phyloP scores from a whole-genome alignment of 2,888 invertebrate species.

The Poecilobothrus nobilitatus region DNA sequence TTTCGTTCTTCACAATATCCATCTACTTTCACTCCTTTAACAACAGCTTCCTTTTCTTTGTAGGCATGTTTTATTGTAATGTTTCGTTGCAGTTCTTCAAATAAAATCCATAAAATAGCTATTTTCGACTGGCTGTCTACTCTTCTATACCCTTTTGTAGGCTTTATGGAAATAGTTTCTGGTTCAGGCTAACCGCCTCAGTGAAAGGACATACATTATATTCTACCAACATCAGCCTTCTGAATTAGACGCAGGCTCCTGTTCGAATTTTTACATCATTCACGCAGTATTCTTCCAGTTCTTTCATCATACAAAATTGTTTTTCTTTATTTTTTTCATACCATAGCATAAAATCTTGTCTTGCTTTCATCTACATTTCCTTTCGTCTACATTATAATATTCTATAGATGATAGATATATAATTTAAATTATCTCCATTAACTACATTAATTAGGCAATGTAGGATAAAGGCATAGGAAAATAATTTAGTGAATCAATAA shows the following conservation, averaged over 20 bases:
- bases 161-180: not conserved
- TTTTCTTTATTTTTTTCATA: slow-evolving; percentile 13
- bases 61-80: not conserved
- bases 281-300: slow-evolving; percentile 10
- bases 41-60: not conserved
- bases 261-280: slow-evolving; percentile 15
- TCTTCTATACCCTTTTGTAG: slow-evolving; percentile 3
- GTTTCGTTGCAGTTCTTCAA: slow-evolving; percentile 1
- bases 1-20: slow-evolving; percentile 7
- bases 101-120: slow-evolving; percentile 7
- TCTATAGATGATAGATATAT: no score
- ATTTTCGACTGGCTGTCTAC: slow-evolving; percentile 7
- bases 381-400: no score
- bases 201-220: not conserved
- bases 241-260: slow-evolving; percentile 15
- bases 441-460: not conserved
- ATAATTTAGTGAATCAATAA: no score
- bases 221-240: not conserved
- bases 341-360: slow-evolving; percentile 7
- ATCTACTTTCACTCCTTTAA: slow-evolving; percentile 12
- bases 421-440: not conserved
- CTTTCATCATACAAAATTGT: slow-evolving; percentile 10
- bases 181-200: not conserved
- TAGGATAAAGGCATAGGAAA: not conserved
- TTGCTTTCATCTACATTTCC: no score